Evolutionary conservation across 2,888 invertebrate genomes (phyloP).

Genomic region (Sturmia bella): DNA sequence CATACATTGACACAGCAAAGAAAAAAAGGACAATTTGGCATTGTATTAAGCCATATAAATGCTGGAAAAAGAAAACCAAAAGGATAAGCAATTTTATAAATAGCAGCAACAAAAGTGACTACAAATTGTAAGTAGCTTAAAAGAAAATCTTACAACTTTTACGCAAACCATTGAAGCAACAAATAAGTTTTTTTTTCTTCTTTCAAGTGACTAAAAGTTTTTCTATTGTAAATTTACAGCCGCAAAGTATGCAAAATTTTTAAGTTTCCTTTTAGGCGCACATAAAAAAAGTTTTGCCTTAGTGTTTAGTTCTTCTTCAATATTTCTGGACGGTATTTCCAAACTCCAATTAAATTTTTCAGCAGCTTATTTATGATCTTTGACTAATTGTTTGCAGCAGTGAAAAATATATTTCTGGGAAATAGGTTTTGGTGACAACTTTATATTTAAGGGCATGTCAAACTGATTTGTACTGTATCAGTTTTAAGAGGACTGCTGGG

Average conservation of each 20-base stretch:
- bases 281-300: neutral
- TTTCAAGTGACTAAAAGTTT: constrained; percentile 8
- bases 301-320: no score
- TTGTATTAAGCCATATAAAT: constrained; percentile 55
- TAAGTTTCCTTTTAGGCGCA: no score
- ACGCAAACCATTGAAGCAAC: constrained; percentile 53
- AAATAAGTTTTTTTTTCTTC: constrained; percentile 43
- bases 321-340: no score
- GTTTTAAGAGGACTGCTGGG: no score
- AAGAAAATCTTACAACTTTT: constrained; percentile 12
- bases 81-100: constrained; percentile 35
- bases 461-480: no score
- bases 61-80: constrained; percentile 29
- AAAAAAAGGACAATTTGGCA: constrained; percentile 49
- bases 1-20: neutral
- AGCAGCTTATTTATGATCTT: no score
- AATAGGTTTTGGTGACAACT: no score
- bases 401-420: no score
- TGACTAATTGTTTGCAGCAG: no score
- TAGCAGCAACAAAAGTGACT: constrained; percentile 2
- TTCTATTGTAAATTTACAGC: constrained; percentile 27
- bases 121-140: constrained; percentile 43
- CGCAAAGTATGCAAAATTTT: constrained; percentile 46
- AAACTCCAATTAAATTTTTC: no score
- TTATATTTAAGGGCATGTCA: no score